Percentiles rank a stretch among this genome's conserved stretches.
Evolutionary conservation across 2,113 vertebrate genomes (phyloP).

Genomic region (Capreolus pygargus): DNA sequence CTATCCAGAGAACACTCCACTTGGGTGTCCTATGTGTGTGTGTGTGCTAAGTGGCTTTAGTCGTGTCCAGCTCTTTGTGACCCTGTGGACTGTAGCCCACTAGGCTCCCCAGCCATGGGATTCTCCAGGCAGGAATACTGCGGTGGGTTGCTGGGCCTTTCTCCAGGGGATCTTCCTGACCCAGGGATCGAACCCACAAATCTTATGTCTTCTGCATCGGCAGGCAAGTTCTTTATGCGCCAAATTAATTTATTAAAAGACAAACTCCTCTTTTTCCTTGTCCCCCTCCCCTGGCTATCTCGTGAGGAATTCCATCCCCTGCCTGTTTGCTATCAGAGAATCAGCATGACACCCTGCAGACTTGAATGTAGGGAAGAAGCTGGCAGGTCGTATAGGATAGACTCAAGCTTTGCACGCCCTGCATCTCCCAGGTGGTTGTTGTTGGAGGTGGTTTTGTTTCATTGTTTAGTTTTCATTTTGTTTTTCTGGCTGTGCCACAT

Average conservation of each 20-base stretch:
- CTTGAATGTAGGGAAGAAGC: neutral
- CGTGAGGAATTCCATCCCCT: neutral
- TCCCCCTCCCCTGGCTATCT: neutral
- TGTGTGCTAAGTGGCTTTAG: neutral
- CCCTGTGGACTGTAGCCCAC: neutral
- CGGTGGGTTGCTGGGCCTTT: neutral
- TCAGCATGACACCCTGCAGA: neutral
- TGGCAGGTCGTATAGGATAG: accelerated
- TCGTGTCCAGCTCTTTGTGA: accelerated
- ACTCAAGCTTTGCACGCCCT: neutral
- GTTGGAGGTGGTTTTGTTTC: accelerated
- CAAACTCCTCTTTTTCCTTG: neutral
- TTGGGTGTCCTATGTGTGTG: neutral
- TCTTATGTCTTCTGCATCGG: neutral
- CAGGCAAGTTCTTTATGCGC: neutral
- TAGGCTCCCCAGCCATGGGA: neutral
- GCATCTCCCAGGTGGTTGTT: accelerated
- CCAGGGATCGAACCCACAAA: neutral
- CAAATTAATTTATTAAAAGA: neutral
- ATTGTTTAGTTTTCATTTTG: neutral
- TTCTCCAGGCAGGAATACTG: neutral
- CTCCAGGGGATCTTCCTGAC: neutral
- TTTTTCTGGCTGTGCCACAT: neutral
- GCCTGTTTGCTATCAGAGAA: neutral
- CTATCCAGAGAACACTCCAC: neutral